Conservation (phyloP, 2,888 invertebrate genomes). For the Mechanitis mazaeus region DNA sequence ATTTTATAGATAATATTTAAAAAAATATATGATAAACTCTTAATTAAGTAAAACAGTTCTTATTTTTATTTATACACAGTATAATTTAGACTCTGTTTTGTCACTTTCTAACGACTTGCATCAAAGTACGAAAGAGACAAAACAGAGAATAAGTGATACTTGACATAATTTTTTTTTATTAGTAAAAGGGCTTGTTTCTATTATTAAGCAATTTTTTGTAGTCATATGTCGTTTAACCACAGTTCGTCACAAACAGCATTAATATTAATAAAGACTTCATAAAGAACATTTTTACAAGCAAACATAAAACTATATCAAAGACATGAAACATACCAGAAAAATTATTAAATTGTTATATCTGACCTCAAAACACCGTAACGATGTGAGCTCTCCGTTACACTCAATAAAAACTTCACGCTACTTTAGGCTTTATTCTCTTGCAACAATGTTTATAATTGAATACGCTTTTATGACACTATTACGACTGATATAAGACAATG, state of each 20-base stretch:
- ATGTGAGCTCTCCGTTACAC: slow-evolving; percentile 8
- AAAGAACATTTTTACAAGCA: slow-evolving; percentile 4
- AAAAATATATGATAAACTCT: no score
- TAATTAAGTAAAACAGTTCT: no score
- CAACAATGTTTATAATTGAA: slow-evolving; percentile 25
- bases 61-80: no score
- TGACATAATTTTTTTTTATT: no score
- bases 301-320: slow-evolving; percentile 6
- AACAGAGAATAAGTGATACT: no score
- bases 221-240: not conserved
- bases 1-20: no score
- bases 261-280: not conserved
- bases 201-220: no score
- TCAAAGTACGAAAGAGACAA: no score
- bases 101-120: no score
- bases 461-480: slow-evolving; percentile 14
- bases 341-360: slow-evolving; percentile 15
- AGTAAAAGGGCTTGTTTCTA: no score
- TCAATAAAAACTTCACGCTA: slow-evolving; percentile 20
- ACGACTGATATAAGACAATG: slow-evolving; percentile 7
- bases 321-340: slow-evolving; percentile 9
- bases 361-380: slow-evolving; percentile 18
- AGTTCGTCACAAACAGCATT: not conserved
- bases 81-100: no score
- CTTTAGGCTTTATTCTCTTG: slow-evolving; percentile 17